phyloP scores from a whole-genome alignment of 1,140 invertebrate species.

The Drosophila subobscura region DNA sequence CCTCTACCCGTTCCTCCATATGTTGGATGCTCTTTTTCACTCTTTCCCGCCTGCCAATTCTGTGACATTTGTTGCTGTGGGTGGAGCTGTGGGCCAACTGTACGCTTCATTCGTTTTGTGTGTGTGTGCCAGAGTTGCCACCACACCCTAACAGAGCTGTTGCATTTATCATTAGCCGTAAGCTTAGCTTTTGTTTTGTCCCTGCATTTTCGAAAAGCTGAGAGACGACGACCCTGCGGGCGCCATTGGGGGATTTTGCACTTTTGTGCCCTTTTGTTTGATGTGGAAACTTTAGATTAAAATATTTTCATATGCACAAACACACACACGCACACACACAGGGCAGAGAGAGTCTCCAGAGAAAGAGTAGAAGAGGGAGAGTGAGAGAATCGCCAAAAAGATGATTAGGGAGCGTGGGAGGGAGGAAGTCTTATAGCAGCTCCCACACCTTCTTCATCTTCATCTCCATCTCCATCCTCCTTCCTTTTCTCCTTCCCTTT shows the following conservation, averaged over 20 bases:
- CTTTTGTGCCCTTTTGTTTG: conserved; percentile 62
- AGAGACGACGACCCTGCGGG: conserved; percentile 1
- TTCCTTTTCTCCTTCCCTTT: background rate
- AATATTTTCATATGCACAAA: conserved; percentile 73
- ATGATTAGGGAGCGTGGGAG: too few species aligned
- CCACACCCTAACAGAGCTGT: conserved; percentile 36
- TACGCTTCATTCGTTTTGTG: conserved; percentile 47
- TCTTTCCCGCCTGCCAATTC: too few species aligned
- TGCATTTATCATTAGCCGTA: conserved; percentile 75
- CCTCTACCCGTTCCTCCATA: background rate
- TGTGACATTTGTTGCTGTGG: conserved; percentile 31
- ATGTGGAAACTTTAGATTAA: conserved; percentile 82
- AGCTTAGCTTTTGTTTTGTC: conserved; percentile 67
- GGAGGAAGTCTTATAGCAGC: too few species aligned
- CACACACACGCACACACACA: conserved; percentile 10
- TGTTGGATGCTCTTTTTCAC: background rate
- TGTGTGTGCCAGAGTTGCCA: conserved; percentile 15
- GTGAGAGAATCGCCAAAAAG: too few species aligned
- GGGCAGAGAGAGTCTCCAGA: conserved; percentile 14
- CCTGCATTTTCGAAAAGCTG: conserved; percentile 23
- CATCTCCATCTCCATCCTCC: background rate
- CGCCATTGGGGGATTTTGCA: conserved; percentile 64
- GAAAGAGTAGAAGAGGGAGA: background rate
- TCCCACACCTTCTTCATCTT: too few species aligned
- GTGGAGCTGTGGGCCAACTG: background rate